Evolutionary conservation across 2,888 invertebrate genomes (phyloP), one percentile per base, ranked within the genome.

Genomic region (Ypsolopha sequella): DNA sequence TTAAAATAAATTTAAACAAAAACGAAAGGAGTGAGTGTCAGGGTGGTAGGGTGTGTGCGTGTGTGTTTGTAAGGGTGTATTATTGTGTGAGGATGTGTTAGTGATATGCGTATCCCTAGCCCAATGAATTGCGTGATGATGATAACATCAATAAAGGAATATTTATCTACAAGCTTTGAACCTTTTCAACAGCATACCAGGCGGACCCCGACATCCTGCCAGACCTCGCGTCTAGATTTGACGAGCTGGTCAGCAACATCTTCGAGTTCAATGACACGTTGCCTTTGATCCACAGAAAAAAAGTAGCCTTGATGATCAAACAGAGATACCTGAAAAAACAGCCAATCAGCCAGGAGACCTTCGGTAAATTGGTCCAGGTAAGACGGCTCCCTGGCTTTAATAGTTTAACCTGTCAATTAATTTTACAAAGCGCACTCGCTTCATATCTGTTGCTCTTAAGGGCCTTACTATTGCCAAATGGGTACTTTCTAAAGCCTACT

Each of bases 231-330:
- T 64, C 79, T 0, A 80, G 87, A 36, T 92, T 91, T 88, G 82
- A 88, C 9, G 74, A 87, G 33, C 70, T 91, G n/a, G 90, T 90
- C 1, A 89, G 91, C 44, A 69, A 87, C 56, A 85, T 90, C 55
- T 88, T 92, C 44, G 90, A 91, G 63, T 91, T 82, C 67, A 89
- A 91, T 58, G 87, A 89, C 60, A 89, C 90, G 0, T 60, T 90
- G 6, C 88, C 89, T 0, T 60, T 77, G 6, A 62, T 73, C 34
- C 75, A 80, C 43, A 81, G 88, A 3, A 56, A 70, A 0, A 66
- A 72, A 0, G 82, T 89, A 0, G 87, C 89, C 0, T 70, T 73
- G 36, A 80, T 86, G 60, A 89, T 90, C 59, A 88, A 85, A 53
- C 63, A 87, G 35, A 81, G 87, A 52, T 91, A 91, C 63, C 73